These are phyloP conservation scores for Apotomis capreana DNA, from an alignment of 2,888 invertebrate species.

Conservation along the genomic window DNA sequence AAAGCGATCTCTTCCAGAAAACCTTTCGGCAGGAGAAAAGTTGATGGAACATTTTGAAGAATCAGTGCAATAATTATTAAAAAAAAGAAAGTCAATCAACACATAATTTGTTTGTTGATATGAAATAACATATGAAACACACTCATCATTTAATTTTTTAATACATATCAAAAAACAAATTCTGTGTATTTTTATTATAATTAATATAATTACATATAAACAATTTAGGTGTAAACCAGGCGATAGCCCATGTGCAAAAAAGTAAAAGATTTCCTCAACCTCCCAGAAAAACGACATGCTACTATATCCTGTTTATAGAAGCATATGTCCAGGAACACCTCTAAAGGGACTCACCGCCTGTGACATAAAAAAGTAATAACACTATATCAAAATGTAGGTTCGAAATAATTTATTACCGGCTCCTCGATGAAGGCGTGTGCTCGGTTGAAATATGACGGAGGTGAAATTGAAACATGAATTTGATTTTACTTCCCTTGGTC, in stretches of 20 bases:
- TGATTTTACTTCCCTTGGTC: constrained; percentile 4
- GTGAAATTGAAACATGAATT: constrained; percentile 21
- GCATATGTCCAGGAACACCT: constrained; percentile 14
- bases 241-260: neutral
- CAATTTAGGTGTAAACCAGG: too few species aligned
- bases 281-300: neutral
- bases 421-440: constrained; percentile 28
- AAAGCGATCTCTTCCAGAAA: too few species aligned
- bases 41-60: too few species aligned
- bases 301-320: constrained; percentile 22
- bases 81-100: too few species aligned
- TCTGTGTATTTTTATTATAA: too few species aligned
- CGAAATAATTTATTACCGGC: constrained; percentile 34
- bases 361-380: constrained; percentile 43
- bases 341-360: constrained; percentile 29
- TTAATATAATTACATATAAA: too few species aligned
- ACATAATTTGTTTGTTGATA: too few species aligned
- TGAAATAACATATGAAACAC: too few species aligned
- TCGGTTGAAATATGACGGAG: constrained; percentile 23
- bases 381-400: constrained; percentile 36
- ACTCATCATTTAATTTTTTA: too few species aligned
- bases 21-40: too few species aligned
- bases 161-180: too few species aligned
- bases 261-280: neutral
- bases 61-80: too few species aligned